Base-by-base conservation (phyloP, 2,888 invertebrate species). In the Palloptera scutellata region DNA sequence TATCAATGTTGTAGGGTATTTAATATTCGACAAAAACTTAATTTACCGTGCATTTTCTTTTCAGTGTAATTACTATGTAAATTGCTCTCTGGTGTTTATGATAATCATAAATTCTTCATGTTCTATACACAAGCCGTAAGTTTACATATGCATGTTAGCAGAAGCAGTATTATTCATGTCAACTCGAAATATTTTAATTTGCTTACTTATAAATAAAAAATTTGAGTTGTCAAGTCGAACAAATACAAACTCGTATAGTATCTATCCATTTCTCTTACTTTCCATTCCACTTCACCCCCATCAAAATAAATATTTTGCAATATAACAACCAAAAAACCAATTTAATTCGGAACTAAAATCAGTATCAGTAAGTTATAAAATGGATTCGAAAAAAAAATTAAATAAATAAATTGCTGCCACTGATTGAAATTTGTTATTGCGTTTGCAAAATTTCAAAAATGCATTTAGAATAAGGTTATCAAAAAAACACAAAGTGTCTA, bases 401-500 rank as follows among this genome's bases (percentile, higher is more conserved):
- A 30, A 4, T 4, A 30, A 30, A 30, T 30, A 30, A 30, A 30
- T 6, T 30, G 2, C 30, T 30, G 30, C 48, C 1, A 48, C 5
- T 48, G n/a, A n/a, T 13, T 48, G 48, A 15, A n/a, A 48, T 6
- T 13, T 60, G 12, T 19, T 60, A 48, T 60, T 60, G 48, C 60
- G 45, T 43, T 43, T 48, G 45, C 48, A 41, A 58, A 58, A 42
- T 55, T 19, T 41, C 30, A 15, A 59, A 57, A 59, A 45, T 61
- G 61, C 61, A 61, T 61, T 43, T 61, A 60, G 41, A 53, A 54
- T 3, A 60, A 61, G 61, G 61, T 61, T 61, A 61, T 61, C 61
- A 41, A 13, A 40, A 15, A 4, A 48, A 13, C n/a, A 48, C n/a
- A n/a, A n/a, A 13, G 11, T 48, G 48, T 48, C 48, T 15, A n/a